phyloP scores from a whole-genome alignment of 2,888 invertebrate species.

The Bursaphelenchus okinawaensis region DNA sequence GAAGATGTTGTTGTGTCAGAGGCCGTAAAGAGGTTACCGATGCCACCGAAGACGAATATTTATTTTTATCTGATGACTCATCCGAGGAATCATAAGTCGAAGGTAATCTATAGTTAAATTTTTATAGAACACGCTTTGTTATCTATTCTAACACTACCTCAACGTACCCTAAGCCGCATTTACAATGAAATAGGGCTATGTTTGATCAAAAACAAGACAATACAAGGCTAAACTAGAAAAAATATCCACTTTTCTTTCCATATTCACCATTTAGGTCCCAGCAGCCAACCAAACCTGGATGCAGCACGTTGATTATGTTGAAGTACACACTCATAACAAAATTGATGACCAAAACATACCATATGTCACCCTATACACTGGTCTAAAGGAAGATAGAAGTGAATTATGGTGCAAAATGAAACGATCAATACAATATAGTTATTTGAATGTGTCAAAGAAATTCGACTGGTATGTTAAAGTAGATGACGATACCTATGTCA shows the following conservation, averaged over 20 bases:
- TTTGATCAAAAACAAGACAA: too few relatives aligned
- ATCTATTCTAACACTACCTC: too few relatives aligned
- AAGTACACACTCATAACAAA: not conserved
- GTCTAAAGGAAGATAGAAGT: not conserved
- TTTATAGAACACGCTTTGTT: too few relatives aligned
- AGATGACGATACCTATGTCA: constrained; percentile 7
- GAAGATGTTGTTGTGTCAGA: not conserved
- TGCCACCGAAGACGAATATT: not conserved
- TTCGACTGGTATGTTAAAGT: constrained; percentile 13
- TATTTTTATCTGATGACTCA: not conserved
- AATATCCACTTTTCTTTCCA: too few relatives aligned
- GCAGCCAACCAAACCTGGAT: constrained; percentile 7
- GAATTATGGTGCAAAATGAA: constrained; percentile 1
- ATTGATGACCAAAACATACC: not conserved
- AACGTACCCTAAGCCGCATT: too few relatives aligned
- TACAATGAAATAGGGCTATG: too few relatives aligned
- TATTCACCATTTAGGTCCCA: constrained; percentile 1
- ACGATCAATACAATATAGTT: not conserved
- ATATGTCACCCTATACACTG: not conserved
- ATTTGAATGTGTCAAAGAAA: not conserved
- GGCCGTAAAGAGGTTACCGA: not conserved
- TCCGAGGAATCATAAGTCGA: too few relatives aligned
- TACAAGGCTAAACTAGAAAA: too few relatives aligned
- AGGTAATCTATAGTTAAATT: too few relatives aligned
- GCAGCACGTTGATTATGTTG: not conserved